phyloP scores from a whole-genome alignment of 2,797 vertebrate genomes.

The Hippoglossus hippoglossus region DNA sequence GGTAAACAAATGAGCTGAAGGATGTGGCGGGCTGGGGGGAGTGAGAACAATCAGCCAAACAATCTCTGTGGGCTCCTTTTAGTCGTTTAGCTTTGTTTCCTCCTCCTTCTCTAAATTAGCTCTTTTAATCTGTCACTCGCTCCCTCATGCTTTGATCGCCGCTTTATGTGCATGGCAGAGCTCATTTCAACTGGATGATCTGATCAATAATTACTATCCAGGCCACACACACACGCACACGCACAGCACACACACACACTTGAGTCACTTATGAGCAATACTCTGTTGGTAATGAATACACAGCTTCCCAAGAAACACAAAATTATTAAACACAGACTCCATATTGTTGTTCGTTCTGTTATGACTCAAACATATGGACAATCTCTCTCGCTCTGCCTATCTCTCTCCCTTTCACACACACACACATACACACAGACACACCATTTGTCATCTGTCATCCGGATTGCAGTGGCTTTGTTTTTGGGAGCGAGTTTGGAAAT shows the following conservation, averaged over 20 bases:
- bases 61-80: slow-evolving; percentile 71
- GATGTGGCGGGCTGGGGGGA: slow-evolving; percentile 37
- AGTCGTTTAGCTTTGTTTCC: slow-evolving; percentile 63
- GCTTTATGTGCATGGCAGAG: slow-evolving; percentile 70
- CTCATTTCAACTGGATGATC: slow-evolving; percentile 74
- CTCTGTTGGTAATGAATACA: slow-evolving; percentile 28
- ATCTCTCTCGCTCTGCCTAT: not conserved
- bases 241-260: slow-evolving; percentile 10
- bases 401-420: not conserved
- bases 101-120: slow-evolving; percentile 57
- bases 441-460: slow-evolving; percentile 70
- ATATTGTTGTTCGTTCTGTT: slow-evolving; percentile 22
- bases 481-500: slow-evolving; percentile 78
- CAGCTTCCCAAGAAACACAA: slow-evolving; percentile 11
- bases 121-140: slow-evolving; percentile 71
- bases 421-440: slow-evolving; percentile 9
- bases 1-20: slow-evolving; percentile 66
- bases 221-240: slow-evolving; percentile 25
- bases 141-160: slow-evolving; percentile 62
- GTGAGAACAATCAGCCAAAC: slow-evolving; percentile 60
- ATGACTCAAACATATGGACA: slow-evolving; percentile 12
- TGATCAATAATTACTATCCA: slow-evolving; percentile 75
- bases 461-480: slow-evolving; percentile 69
- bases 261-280: slow-evolving; percentile 2
- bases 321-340: slow-evolving; percentile 39